A percentile compares a stretch with the other conserved stretches of the same genome.
Evolutionary conservation across 2,888 invertebrate genomes (phyloP).

Genomic region (Stratiomys singularior): DNA sequence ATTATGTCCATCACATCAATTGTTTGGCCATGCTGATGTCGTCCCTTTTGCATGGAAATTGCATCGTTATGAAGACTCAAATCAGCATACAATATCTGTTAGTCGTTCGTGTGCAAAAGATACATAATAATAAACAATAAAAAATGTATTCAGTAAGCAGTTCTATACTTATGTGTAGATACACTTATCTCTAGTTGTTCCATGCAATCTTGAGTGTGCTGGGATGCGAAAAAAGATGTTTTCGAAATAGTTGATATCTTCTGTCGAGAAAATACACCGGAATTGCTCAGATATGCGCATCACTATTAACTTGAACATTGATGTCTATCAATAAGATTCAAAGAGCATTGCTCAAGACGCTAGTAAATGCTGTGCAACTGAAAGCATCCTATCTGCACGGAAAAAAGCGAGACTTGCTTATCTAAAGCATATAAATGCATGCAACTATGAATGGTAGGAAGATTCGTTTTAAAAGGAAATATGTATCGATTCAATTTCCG

Average conservation of each 20-base stretch:
- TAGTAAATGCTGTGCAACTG: neutral
- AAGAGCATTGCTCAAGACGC: neutral
- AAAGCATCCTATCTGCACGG: neutral
- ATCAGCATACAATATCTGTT: conserved; percentile 46
- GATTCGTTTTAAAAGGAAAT: neutral
- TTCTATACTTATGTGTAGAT: neutral
- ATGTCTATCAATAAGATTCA: conserved; percentile 32
- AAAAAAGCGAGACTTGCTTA: neutral
- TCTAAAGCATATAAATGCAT: neutral
- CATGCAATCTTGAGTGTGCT: neutral
- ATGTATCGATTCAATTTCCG: conserved; percentile 7
- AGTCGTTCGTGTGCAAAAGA: conserved; percentile 24
- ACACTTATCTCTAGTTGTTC: neutral
- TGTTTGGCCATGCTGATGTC: conserved; percentile 20
- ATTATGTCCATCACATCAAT: conserved; percentile 30
- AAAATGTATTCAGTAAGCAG: neutral
- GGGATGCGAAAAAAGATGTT: conserved; percentile 3
- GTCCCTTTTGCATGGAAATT: conserved; percentile 45
- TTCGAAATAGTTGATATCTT: neutral
- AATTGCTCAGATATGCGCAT: conserved; percentile 35
- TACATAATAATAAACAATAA: conserved; percentile 34
- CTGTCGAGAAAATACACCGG: conserved; percentile 22
- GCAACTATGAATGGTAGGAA: neutral
- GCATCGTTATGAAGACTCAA: conserved; percentile 45
- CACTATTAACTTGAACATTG: conserved; percentile 36